Evolutionary conservation across 2,113 vertebrate species (phyloP).

Genomic region (Jacana jacana): DNA sequence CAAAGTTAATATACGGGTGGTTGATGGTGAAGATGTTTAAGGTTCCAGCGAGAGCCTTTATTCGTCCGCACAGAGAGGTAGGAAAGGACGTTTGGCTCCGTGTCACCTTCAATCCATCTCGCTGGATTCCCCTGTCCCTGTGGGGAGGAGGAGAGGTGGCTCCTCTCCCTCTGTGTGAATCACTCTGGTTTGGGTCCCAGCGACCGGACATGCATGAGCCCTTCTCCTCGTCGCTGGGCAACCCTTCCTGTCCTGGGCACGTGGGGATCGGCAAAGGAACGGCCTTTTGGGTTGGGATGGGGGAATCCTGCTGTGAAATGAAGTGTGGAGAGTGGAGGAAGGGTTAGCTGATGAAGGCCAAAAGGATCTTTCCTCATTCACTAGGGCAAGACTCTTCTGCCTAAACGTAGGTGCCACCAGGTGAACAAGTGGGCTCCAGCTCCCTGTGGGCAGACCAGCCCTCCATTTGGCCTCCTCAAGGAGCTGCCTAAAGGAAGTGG

Average conservation of each 20-base stretch:
- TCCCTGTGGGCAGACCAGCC: not conserved
- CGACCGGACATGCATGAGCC: accelerated
- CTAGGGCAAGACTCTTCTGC: not conserved
- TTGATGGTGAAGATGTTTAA: not conserved
- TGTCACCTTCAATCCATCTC: not conserved
- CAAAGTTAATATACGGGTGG: not conserved
- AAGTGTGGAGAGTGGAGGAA: not conserved
- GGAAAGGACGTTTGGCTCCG: not conserved
- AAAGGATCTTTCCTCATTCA: not conserved
- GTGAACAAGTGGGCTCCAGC: not conserved
- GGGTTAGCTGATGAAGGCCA: not conserved
- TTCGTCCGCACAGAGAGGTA: not conserved
- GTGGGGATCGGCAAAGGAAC: not conserved
- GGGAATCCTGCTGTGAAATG: not conserved
- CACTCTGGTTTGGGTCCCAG: not conserved
- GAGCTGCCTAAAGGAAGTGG: not conserved
- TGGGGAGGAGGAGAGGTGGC: not conserved
- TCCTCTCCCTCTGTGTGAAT: not conserved
- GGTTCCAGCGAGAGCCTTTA: not conserved
- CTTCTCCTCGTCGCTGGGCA: not conserved
- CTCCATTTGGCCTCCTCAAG: not conserved
- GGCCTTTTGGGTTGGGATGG: not conserved
- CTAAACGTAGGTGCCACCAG: not conserved
- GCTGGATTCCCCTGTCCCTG: not conserved
- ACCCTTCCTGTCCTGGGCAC: accelerated